These are phyloP conservation scores for Macaca mulatta DNA, from an alignment of 2,113 vertebrate genomes.

Conservation along the genomic window DNA sequence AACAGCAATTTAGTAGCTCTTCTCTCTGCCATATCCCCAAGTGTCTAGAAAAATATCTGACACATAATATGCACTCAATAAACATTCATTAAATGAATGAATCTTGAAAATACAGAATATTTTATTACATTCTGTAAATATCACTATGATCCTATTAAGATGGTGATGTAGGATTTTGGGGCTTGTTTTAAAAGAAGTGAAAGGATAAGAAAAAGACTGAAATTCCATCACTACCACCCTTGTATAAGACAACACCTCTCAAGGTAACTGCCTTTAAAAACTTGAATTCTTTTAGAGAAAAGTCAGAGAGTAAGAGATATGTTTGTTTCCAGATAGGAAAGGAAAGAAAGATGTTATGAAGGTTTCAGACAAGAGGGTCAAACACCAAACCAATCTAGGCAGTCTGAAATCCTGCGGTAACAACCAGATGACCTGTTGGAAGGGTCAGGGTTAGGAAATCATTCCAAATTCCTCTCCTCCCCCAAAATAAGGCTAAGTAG, in stretches of 20 bases:
- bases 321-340: not conserved
- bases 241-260: not conserved
- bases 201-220: not conserved
- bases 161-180: not conserved
- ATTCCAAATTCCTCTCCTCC: no score
- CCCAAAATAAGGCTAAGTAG: not conserved
- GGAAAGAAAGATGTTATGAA: not conserved
- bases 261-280: conserved; percentile 14
- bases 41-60: not conserved
- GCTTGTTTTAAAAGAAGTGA: conserved; percentile 30
- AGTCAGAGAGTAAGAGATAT: not conserved
- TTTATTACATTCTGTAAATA: not conserved
- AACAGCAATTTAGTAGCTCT: not conserved
- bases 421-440: not conserved
- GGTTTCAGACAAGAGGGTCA: not conserved
- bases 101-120: not conserved
- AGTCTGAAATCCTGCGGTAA: not conserved
- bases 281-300: not conserved
- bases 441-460: not conserved
- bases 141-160: not conserved
- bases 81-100: not conserved
- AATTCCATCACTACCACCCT: not conserved
- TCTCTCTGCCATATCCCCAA: not conserved
- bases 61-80: not conserved
- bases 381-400: not conserved